phyloP scores from a whole-genome alignment of 2,113 vertebrate genomes.

The Podocnemis expansa region DNA sequence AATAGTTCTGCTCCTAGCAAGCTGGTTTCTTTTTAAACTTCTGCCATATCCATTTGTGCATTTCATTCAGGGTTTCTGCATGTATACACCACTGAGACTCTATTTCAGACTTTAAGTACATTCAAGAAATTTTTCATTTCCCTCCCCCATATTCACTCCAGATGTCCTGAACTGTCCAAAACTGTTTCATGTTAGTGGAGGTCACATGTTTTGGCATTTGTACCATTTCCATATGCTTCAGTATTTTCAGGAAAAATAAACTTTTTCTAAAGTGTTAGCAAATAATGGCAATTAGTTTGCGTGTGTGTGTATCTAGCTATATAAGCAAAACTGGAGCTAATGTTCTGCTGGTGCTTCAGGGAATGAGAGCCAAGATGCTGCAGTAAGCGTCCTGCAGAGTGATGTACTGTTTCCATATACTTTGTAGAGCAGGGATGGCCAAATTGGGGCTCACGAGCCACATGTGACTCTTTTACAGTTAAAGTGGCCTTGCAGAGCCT shows the following conservation, averaged over 20 bases:
- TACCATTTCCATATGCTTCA: constrained; percentile 57
- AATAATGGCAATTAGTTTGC: constrained; percentile 29
- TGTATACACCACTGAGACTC: constrained; percentile 70
- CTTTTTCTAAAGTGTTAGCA: constrained; percentile 39
- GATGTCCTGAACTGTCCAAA: constrained; percentile 65
- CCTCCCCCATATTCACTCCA: constrained; percentile 57
- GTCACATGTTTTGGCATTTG: constrained; percentile 58
- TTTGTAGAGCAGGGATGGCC: background rate
- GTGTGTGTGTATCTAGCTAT: no score
- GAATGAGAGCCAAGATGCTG: background rate
- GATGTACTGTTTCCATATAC: background rate
- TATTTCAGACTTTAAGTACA: constrained; percentile 73
- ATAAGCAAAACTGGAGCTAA: background rate
- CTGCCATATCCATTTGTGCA: constrained; percentile 73
- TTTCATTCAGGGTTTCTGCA: constrained; percentile 78
- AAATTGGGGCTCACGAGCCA: no score
- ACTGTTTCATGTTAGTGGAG: constrained; percentile 42
- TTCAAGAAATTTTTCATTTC: constrained; percentile 72
- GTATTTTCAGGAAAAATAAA: constrained; percentile 71
- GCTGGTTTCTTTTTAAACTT: constrained; percentile 76
- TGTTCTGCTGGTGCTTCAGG: background rate
- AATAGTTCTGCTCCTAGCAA: constrained; percentile 74
- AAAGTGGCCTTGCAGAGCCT: no score
- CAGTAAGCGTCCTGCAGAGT: background rate
- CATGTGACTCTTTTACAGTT: no score